Percentiles rank a stretch among this genome's conserved stretches.
phyloP scores from a whole-genome alignment of 1,140 invertebrate species.

The Steinernema khuongi region DNA sequence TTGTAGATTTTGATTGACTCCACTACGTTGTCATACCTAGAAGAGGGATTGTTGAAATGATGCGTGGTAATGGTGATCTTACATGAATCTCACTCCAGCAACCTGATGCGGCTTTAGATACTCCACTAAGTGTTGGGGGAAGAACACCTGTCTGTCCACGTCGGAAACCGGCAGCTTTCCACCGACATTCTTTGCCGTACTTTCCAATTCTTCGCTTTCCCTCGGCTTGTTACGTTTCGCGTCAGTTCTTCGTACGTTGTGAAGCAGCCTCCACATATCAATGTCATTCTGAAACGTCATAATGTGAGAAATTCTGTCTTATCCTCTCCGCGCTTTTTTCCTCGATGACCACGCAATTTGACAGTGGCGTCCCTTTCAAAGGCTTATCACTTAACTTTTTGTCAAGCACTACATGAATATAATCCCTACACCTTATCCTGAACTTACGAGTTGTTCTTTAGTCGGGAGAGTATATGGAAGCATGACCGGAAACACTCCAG shows the following conservation, averaged over 20 bases:
- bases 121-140: background rate
- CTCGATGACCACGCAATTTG: too few relatives aligned
- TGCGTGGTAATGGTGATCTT: background rate
- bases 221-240: background rate
- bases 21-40: slow-evolving; percentile 55
- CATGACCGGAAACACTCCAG: too few relatives aligned
- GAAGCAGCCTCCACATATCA: background rate
- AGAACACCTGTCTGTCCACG: background rate
- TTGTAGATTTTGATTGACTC: slow-evolving; percentile 49
- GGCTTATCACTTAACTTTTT: too few relatives aligned
- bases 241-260: background rate
- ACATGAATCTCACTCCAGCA: background rate
- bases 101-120: background rate
- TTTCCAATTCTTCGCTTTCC: background rate
- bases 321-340: too few relatives aligned
- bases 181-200: background rate
- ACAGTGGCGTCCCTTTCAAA: too few relatives aligned
- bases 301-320: too few relatives aligned
- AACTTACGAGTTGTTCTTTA: background rate
- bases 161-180: background rate
- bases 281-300: background rate
- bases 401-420: too few relatives aligned
- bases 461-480: too few relatives aligned
- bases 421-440: background rate
- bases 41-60: background rate